These are phyloP conservation scores for Hestina assimilis DNA, from an alignment of 1,140 invertebrate genomes.

Conservation along the genomic window DNA sequence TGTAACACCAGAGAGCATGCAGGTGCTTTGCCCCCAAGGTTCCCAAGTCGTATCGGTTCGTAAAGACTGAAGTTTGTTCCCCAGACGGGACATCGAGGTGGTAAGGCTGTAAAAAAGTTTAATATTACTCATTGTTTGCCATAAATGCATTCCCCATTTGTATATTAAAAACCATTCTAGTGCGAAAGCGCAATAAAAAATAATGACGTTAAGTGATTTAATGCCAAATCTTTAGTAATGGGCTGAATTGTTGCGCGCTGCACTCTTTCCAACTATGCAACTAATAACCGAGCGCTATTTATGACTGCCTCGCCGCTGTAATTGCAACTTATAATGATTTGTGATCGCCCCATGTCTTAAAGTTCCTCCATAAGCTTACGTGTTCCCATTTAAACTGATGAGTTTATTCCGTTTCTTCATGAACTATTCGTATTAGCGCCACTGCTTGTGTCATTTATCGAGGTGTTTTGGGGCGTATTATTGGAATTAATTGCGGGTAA, in stretches of 20 bases:
- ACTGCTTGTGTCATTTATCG: constrained; percentile 22
- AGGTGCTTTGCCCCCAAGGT: too few relatives aligned
- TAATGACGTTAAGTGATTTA: constrained; percentile 11
- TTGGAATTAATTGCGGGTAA: constrained; percentile 8
- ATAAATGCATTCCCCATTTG: background rate
- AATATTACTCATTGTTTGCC: too few relatives aligned
- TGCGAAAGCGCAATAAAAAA: constrained; percentile 8
- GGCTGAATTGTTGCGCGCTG: constrained; percentile 29
- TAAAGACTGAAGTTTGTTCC: too few relatives aligned
- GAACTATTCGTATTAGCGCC: constrained; percentile 31
- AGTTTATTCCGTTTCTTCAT: constrained; percentile 33
- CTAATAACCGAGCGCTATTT: constrained; percentile 61
- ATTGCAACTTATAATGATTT: constrained; percentile 71
- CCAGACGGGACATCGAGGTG: too few relatives aligned
- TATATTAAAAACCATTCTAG: constrained; percentile 1
- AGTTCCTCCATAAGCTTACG: constrained; percentile 34
- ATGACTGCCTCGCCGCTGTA: constrained; percentile 49
- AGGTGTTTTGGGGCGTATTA: constrained; percentile 10
- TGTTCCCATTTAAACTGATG: constrained; percentile 32
- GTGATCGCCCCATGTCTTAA: constrained; percentile 46
- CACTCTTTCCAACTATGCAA: constrained; percentile 66
- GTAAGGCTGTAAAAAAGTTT: too few relatives aligned
- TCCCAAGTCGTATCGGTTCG: too few relatives aligned
- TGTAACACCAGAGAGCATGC: too few relatives aligned
- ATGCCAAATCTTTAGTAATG: constrained; percentile 28